Percentiles rank a stretch among this genome's conserved stretches.
phyloP scores from a whole-genome alignment of 1,140 invertebrate genomes.

The Cydia amplana region DNA sequence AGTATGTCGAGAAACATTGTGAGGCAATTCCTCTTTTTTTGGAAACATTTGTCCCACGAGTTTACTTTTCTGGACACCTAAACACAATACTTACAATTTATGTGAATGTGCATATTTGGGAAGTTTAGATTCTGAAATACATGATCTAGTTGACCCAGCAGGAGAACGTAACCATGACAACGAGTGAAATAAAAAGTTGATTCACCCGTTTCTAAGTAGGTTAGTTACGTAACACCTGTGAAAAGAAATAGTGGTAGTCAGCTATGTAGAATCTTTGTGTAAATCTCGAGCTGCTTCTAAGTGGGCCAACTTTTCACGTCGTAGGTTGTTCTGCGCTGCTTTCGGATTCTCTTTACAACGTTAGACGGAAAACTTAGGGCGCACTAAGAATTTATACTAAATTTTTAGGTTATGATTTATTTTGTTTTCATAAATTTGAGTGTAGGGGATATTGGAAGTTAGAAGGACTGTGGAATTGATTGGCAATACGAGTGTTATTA shows the following conservation, averaged over 20 bases:
- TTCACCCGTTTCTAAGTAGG: no score
- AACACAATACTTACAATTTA: no score
- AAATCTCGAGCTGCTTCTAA: not conserved
- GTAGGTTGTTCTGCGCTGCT: conserved; percentile 7
- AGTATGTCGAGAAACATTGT: no score
- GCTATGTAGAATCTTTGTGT: conserved; percentile 19
- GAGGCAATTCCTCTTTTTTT: no score
- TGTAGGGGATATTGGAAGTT: not conserved
- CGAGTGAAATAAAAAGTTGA: no score
- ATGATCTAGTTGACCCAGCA: no score
- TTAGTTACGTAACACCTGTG: not conserved
- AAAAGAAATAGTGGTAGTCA: not conserved
- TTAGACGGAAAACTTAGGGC: not conserved
- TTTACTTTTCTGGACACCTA: no score
- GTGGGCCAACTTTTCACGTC: not conserved
- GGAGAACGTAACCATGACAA: no score
- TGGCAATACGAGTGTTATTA: no score
- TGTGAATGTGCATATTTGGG: no score
- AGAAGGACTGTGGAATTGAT: not conserved
- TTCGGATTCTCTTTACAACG: conserved; percentile 19
- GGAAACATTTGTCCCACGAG: no score
- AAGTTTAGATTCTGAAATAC: no score
- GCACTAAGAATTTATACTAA: not conserved
- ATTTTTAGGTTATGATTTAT: not conserved
- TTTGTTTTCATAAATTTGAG: not conserved